Conservation (phyloP, 2,888 invertebrate genomes). For the Steinernema carpocapsae region DNA sequence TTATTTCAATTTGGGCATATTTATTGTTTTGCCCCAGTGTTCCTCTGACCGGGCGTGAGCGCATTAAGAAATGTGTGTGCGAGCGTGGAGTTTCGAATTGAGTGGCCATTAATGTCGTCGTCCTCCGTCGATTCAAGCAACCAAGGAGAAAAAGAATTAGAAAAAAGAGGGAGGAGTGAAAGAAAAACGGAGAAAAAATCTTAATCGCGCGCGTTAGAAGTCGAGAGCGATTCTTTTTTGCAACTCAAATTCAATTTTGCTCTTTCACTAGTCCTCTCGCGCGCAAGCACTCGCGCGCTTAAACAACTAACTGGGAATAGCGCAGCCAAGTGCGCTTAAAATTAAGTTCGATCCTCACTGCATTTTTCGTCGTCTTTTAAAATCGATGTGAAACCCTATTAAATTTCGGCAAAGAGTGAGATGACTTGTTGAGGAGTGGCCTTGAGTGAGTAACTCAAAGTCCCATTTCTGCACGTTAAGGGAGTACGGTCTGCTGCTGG, state of each 20-base stretch:
- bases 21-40: conserved; percentile 32
- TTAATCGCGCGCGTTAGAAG: conserved; percentile 33
- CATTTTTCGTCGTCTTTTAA: conserved; percentile 25
- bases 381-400: conserved; percentile 34
- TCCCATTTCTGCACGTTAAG: too few species aligned
- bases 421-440: background rate
- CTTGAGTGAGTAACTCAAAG: conserved; percentile 1
- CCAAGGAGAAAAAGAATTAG: background rate
- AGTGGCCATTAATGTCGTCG: conserved; percentile 34
- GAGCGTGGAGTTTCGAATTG: conserved; percentile 35
- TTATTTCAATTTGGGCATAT: conserved; percentile 34
- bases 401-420: conserved; percentile 21
- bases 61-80: conserved; percentile 34
- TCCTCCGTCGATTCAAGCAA: conserved; percentile 27
- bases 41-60: conserved; percentile 28
- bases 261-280: conserved; percentile 14
- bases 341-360: conserved; percentile 32
- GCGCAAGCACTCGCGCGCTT: background rate
- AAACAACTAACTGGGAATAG: background rate
- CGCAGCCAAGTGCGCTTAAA: conserved; percentile 23
- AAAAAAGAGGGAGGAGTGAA: conserved; percentile 27
- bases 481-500: too few species aligned
- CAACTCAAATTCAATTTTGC: conserved; percentile 29
- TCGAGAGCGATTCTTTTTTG: conserved; percentile 34
- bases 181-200: conserved; percentile 25